Conservation (phyloP, 2,888 invertebrate species). For the Troides helena region DNA sequence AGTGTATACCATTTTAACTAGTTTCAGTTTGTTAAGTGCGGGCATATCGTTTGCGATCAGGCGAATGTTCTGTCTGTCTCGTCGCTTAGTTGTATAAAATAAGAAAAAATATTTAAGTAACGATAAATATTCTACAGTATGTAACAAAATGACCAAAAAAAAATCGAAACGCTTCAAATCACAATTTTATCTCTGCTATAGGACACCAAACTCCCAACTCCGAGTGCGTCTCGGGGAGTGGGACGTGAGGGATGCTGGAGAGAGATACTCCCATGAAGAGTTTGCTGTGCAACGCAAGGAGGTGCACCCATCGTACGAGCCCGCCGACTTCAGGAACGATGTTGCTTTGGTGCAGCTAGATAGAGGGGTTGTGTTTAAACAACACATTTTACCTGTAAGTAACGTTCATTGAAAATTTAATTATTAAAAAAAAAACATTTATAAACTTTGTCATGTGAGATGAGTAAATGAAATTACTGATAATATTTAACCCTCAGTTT, state of each 20-base stretch:
- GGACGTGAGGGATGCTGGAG: slow-evolving; percentile 93
- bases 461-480: no score
- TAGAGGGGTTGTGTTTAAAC: slow-evolving; percentile 90
- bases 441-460: no score
- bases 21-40: no score
- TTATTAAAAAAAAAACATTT: not conserved
- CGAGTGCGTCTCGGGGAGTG: slow-evolving; percentile 95
- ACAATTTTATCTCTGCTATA: slow-evolving; percentile 49
- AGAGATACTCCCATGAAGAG: slow-evolving; percentile 92
- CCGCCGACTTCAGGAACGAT: slow-evolving; percentile 94
- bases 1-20: no score
- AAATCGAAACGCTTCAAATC: no score
- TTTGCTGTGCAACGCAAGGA: slow-evolving; percentile 93
- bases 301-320: slow-evolving; percentile 94
- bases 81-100: no score
- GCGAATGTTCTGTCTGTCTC: no score
- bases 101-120: no score
- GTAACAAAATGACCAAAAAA: no score
- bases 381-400: slow-evolving; percentile 91
- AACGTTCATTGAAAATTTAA: not conserved
- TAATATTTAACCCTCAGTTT: no score
- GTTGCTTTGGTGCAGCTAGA: slow-evolving; percentile 91
- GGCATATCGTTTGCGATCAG: no score
- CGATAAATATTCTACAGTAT: no score
- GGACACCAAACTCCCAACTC: slow-evolving; percentile 92